Conservation (phyloP, 1,140 invertebrate species). For the Tetramorium parvispinum region DNA sequence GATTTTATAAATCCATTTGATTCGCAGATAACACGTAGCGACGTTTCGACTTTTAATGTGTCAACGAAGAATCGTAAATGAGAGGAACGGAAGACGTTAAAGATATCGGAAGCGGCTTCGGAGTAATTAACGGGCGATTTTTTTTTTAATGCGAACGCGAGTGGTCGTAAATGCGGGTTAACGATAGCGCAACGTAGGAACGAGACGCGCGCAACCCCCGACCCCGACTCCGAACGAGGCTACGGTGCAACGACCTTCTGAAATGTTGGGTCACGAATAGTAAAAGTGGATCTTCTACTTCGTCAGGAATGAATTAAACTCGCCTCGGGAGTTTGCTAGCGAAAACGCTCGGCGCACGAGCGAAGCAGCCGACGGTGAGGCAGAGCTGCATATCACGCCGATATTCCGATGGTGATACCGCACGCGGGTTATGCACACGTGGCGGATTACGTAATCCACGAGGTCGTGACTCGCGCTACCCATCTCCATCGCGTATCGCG, state of each 20-base stretch:
- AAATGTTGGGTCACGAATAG: conserved; percentile 52
- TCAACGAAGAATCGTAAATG: conserved; percentile 28
- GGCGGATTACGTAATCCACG: conserved; percentile 70
- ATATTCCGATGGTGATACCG: conserved; percentile 52
- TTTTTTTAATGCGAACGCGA: conserved; percentile 4
- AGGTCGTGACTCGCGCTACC: conserved; percentile 67
- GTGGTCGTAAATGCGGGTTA: conserved; percentile 18
- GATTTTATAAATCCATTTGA: not conserved
- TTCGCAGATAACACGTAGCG: not conserved
- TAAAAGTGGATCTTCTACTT: conserved; percentile 56
- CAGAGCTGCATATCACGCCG: conserved; percentile 49
- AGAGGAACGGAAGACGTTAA: not conserved
- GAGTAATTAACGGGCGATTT: conserved; percentile 10
- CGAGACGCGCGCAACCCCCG: conserved; percentile 8
- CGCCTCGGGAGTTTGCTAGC: not conserved
- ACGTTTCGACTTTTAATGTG: not conserved
- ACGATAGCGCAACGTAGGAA: not conserved
- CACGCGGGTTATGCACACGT: conserved; percentile 38
- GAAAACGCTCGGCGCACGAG: conserved; percentile 15
- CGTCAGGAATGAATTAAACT: conserved; percentile 20
- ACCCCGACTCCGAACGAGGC: conserved; percentile 9
- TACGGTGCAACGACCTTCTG: conserved; percentile 23
- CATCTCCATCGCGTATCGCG: conserved; percentile 57
- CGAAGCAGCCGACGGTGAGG: not conserved
- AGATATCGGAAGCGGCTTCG: conserved; percentile 32